Evolutionary conservation across 2,888 invertebrate species (phyloP).

Genomic region (Dynastes maya): DNA sequence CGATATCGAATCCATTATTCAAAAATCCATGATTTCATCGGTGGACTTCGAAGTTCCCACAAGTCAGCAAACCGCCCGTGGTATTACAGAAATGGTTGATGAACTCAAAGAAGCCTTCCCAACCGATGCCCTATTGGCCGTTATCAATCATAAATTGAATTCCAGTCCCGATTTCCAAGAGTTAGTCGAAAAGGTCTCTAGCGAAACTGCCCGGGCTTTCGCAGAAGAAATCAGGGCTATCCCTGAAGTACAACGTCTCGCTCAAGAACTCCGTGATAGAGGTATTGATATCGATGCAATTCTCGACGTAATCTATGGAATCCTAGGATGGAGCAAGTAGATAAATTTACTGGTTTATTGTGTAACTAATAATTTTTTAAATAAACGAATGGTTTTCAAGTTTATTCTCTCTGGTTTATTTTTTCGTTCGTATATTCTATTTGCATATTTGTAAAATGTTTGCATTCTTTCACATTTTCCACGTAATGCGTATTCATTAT

Average conservation of each 20-base stretch:
- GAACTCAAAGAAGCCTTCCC: constrained; percentile 48
- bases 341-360: too few relatives aligned
- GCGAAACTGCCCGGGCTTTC: constrained; percentile 53
- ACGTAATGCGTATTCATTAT: too few relatives aligned
- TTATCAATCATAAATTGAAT: constrained; percentile 41
- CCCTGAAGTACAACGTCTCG: constrained; percentile 58
- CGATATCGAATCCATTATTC: constrained; percentile 51
- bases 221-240: constrained; percentile 58
- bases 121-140: constrained; percentile 32
- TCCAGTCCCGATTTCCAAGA: constrained; percentile 54
- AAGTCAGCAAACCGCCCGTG: not conserved
- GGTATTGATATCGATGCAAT: constrained; percentile 58
- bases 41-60: not conserved
- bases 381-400: too few relatives aligned
- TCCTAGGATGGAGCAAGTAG: constrained; percentile 57
- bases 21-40: constrained; percentile 52
- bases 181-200: constrained; percentile 53
- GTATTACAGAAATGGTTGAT: constrained; percentile 48
- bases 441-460: too few relatives aligned
- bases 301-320: constrained; percentile 54
- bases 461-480: too few relatives aligned
- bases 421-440: too few relatives aligned
- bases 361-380: too few relatives aligned
- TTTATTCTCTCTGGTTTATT: too few relatives aligned
- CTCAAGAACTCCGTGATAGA: constrained; percentile 54